phyloP scores from a whole-genome alignment of 2,888 invertebrate species.

The Drosophila hamatofila region DNA sequence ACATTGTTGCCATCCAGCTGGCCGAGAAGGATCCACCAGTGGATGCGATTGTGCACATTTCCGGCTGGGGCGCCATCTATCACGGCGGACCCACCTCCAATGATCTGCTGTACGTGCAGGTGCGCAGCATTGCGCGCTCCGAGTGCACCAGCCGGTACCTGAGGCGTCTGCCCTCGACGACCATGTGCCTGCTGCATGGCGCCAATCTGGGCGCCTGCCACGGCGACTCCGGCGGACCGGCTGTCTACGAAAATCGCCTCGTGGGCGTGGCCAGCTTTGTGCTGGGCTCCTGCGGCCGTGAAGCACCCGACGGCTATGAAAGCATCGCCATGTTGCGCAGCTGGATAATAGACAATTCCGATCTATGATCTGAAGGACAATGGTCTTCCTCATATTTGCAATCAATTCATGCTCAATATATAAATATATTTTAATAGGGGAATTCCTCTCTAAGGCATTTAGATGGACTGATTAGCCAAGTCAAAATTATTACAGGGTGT shows the following conservation, averaged over 20 bases:
- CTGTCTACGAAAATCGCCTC: slow-evolving; percentile 69
- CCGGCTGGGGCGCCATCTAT: slow-evolving; percentile 81
- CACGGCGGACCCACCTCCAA: slow-evolving; percentile 70
- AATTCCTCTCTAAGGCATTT: too few relatives aligned
- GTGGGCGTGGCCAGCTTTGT: slow-evolving; percentile 82
- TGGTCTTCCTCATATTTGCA: too few relatives aligned
- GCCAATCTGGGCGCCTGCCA: slow-evolving; percentile 77
- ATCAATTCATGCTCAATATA: too few relatives aligned
- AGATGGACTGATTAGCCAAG: too few relatives aligned
- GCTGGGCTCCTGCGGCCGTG: slow-evolving; percentile 72
- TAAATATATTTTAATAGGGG: too few relatives aligned
- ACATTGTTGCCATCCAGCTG: slow-evolving; percentile 71
- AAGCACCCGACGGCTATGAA: slow-evolving; percentile 82
- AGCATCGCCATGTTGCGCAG: slow-evolving; percentile 55
- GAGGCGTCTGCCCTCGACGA: slow-evolving; percentile 54
- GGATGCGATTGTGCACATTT: slow-evolving; percentile 62
- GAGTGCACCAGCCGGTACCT: slow-evolving; percentile 61
- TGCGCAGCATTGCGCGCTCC: slow-evolving; percentile 55
- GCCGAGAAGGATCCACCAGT: slow-evolving; percentile 59
- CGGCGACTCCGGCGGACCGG: slow-evolving; percentile 84
- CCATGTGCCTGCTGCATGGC: slow-evolving; percentile 77
- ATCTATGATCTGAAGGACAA: background rate
- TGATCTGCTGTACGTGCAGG: slow-evolving; percentile 70
- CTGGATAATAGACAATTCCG: slow-evolving; percentile 62
- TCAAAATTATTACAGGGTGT: background rate